phyloP scores from a whole-genome alignment of 2,797 vertebrate species.

The Mallotus villosus region DNA sequence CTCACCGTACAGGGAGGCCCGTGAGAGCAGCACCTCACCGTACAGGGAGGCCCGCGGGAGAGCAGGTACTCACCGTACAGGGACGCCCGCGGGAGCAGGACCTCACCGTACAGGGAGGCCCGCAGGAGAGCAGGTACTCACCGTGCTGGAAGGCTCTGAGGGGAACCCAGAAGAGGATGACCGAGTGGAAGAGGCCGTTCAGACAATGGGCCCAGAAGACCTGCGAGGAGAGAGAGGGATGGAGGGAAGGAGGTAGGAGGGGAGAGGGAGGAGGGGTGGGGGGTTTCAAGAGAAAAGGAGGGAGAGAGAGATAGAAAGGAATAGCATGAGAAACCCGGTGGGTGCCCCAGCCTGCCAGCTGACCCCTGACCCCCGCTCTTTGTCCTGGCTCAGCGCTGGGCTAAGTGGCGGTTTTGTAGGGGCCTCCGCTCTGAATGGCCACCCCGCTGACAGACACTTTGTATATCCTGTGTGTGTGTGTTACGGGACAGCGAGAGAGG shows the following conservation, averaged over 20 bases:
- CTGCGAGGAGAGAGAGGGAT: conserved; percentile 74
- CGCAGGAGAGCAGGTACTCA: conserved; percentile 74
- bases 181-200: conserved; percentile 99
- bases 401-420: conserved; percentile 92
- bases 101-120: conserved; percentile 92
- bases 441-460: conserved; percentile 91
- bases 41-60: conserved; percentile 60
- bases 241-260: conserved; percentile 79
- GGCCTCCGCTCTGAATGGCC: conserved; percentile 84
- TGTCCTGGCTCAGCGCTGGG: conserved; percentile 85
- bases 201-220: conserved; percentile 99
- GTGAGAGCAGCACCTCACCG: conserved; percentile 81
- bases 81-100: conserved; percentile 49
- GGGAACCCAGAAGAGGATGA: conserved; percentile 99
- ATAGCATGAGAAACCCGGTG: conserved; percentile 87
- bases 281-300: conserved; percentile 63
- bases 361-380: conserved; percentile 90
- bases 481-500: conserved; percentile 1
- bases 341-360: conserved; percentile 83
- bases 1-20: conserved; percentile 24
- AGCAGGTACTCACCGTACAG: conserved; percentile 86
- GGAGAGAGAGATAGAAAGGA: conserved; percentile 65
- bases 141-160: conserved; percentile 97
- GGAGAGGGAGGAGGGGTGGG: conserved; percentile 52
- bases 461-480: conserved; percentile 80